phyloP scores from a whole-genome alignment of 2,797 vertebrate species.

The Stomatorhinus walkeri region DNA sequence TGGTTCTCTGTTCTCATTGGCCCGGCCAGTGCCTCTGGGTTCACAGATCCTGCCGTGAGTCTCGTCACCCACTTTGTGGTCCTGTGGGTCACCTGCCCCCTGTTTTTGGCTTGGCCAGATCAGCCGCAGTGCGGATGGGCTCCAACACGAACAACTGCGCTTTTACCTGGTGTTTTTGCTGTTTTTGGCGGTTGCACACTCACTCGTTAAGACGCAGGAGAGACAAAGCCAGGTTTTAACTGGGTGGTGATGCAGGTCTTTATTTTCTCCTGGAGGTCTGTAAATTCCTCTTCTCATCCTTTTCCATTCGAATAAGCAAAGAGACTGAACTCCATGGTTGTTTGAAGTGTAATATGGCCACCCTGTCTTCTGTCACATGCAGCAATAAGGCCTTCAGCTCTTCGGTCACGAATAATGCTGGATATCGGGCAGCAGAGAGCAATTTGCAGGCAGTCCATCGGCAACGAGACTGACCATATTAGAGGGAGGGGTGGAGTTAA shows the following conservation, averaged over 20 bases:
- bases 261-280: conserved; percentile 24
- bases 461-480: conserved; percentile 28
- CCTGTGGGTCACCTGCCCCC: neutral
- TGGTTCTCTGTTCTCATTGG: neutral
- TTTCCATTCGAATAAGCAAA: conserved; percentile 32
- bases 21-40: neutral
- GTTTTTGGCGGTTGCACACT: conserved; percentile 36
- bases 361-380: conserved; percentile 34
- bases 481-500: neutral
- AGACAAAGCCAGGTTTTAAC: conserved; percentile 22
- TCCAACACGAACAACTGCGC: conserved; percentile 27
- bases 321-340: conserved; percentile 26
- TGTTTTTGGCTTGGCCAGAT: neutral
- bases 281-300: conserved; percentile 20
- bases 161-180: conserved; percentile 44
- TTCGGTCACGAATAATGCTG: conserved; percentile 48
- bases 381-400: conserved; percentile 44
- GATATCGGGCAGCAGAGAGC: conserved; percentile 35
- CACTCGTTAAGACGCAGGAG: conserved; percentile 13
- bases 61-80: neutral
- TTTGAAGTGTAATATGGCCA: neutral
- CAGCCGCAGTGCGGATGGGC: neutral
- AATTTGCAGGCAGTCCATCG: conserved; percentile 43
- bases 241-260: conserved; percentile 28
- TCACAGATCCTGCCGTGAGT: neutral